phyloP scores from a whole-genome alignment of 92 coral and sea anemone genomes.

The Porites evermanni region DNA sequence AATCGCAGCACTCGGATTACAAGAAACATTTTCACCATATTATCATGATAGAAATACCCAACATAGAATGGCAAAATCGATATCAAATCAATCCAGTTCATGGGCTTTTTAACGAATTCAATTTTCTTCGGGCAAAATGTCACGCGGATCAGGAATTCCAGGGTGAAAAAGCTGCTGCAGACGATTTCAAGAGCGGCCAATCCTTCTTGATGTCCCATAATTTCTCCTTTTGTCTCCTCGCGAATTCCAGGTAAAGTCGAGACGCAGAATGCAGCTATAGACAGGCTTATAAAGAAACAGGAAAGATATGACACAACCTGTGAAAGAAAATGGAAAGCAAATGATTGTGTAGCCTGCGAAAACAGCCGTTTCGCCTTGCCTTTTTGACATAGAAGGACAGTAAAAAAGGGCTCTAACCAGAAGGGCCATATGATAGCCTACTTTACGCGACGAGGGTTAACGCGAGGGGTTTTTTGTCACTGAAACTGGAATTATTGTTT shows the following conservation, averaged over 20 bases:
- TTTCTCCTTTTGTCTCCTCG: constrained; percentile 14
- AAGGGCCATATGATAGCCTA: too few relatives aligned
- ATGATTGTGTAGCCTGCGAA: too few relatives aligned
- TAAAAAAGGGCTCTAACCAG: too few relatives aligned
- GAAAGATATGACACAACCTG: constrained; percentile 91
- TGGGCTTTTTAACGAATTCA: constrained; percentile 73
- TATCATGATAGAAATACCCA: constrained; percentile 42
- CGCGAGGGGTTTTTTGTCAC: too few relatives aligned
- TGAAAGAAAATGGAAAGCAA: constrained; percentile 4
- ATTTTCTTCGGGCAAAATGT: constrained; percentile 80
- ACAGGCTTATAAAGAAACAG: constrained; percentile 90
- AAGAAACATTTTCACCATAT: constrained; percentile 70
- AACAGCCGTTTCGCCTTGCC: too few relatives aligned
- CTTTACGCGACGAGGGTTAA: too few relatives aligned
- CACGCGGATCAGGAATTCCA: constrained; percentile 83
- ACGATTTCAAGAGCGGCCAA: constrained; percentile 71
- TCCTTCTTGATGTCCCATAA: constrained; percentile 57
- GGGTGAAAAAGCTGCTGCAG: constrained; percentile 89
- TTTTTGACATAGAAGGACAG: too few relatives aligned
- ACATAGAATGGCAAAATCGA: constrained; percentile 88
- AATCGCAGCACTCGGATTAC: constrained; percentile 88
- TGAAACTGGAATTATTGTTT: too few relatives aligned
- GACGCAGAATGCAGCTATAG: constrained; percentile 91
- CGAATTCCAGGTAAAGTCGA: constrained; percentile 87
- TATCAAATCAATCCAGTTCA: constrained; percentile 98